Evolutionary conservation across 2,888 invertebrate genomes (phyloP), one percentile per base, ranked within the genome.

Genomic region (Agriopis leucophaearia): DNA sequence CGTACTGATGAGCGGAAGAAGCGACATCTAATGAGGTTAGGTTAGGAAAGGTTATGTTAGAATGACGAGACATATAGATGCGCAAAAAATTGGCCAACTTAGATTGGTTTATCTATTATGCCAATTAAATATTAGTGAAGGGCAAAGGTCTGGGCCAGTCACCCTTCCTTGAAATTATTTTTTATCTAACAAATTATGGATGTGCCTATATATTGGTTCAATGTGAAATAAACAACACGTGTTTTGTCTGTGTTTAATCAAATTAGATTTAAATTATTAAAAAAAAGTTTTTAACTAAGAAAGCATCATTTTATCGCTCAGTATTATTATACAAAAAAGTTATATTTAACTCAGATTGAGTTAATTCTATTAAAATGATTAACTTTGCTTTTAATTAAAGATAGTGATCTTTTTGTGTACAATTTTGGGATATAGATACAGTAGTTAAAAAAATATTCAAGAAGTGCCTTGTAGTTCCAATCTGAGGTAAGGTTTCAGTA

Each of bases 1-100:
- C 71, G n/a, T n/a, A n/a, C n/a, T n/a, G n/a, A n/a, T 70, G 73
- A 78, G 51, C 68, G 68, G 71, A 72, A 71, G 69, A 64, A 60
- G 66, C 59, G 71, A 70, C 72, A 71, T 64, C 48, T 50, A 66
- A 64, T 51, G 48, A 61, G 47, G 47, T 38, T 38, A 62, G 45
- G 45, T 54, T 62, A 54, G 38, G 16, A 47, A 8, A 57, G 47
- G 58, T 58, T 38, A 50, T 9, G 50, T 48, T 58, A n/a, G 0
- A 45, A 36, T 45, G 57, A 45, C 45, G 27, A 6, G 42, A 8
- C 13, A 27, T 35, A 35, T 57, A 15, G 16, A 36, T 56, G 35
- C 27, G 44, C 35, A 47, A 47, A 45, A 45, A 15, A 27, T 3
- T 44, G 56, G 13, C 7, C 35, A 36, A 45, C 18, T n/a, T 57